These are phyloP conservation scores for Rhabdophis nuchalis DNA, from an alignment of 2,797 vertebrate genomes.

Conservation along the genomic window DNA sequence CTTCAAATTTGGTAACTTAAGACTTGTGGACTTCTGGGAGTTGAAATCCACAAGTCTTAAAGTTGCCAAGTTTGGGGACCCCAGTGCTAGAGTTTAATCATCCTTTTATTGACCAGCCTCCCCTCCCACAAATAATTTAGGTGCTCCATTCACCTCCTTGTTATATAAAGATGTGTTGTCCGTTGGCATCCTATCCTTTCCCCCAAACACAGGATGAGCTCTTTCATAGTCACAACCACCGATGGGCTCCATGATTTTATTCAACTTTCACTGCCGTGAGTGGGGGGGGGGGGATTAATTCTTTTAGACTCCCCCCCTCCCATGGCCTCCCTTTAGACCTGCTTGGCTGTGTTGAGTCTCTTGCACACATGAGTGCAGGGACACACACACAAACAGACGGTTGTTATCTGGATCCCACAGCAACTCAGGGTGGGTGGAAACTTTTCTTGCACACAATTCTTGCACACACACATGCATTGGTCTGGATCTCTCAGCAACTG, in stretches of 20 bases:
- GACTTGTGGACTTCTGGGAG: no score
- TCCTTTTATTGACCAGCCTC: neutral
- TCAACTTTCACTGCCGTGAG: neutral
- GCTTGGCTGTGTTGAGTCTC: neutral
- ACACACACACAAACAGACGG: neutral
- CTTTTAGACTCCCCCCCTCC: neutral
- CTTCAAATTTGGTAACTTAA: no score
- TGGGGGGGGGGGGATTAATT: neutral
- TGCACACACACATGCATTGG: no score
- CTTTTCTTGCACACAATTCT: no score
- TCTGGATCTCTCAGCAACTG: neutral
- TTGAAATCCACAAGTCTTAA: no score
- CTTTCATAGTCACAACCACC: neutral
- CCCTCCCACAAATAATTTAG: neutral
- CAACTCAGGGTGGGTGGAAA: neutral
- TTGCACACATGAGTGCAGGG: neutral
- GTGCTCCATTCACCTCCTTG: neutral
- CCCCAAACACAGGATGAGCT: neutral
- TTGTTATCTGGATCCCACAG: neutral
- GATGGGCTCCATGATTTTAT: neutral
- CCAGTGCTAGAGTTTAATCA: neutral
- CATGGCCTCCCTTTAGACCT: neutral
- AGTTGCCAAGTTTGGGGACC: no score
- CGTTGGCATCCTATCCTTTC: neutral
- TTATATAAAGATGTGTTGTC: neutral